Conservation (phyloP, 2,113 vertebrate species). For the Pelusios castaneus region DNA sequence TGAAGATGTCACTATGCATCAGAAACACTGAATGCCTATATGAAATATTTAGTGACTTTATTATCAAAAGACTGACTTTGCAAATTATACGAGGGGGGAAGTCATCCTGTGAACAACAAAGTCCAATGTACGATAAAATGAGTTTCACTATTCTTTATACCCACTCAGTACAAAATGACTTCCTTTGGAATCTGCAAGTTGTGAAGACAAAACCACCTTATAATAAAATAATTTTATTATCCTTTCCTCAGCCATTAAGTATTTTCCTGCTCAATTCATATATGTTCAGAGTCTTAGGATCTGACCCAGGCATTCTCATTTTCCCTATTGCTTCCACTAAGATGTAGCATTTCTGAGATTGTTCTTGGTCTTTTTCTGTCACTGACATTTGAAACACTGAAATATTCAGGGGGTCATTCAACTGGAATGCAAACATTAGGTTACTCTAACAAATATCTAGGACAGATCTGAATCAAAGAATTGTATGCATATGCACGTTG, state of each 20-base stretch:
- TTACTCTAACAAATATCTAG: constrained; percentile 36
- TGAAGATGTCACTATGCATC: not conserved
- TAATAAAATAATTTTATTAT: constrained; percentile 69
- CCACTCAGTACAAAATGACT: constrained; percentile 59
- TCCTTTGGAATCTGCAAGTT: constrained; percentile 60
- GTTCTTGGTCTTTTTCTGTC: constrained; percentile 57
- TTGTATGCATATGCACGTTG: not conserved
- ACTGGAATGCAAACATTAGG: constrained; percentile 26
- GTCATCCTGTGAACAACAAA: not conserved
- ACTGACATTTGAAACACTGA: constrained; percentile 47
- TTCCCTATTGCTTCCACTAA: constrained; percentile 36
- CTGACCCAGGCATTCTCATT: constrained; percentile 47
- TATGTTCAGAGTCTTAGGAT: constrained; percentile 52
- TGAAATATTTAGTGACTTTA: constrained; percentile 15
- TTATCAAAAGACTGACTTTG: constrained; percentile 55
- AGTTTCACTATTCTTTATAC: constrained; percentile 54
- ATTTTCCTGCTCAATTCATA: constrained; percentile 64
- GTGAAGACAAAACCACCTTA: constrained; percentile 64
- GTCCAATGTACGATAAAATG: constrained; percentile 55
- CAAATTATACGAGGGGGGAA: constrained; percentile 27
- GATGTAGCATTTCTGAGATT: constrained; percentile 37
- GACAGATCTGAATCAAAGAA: constrained; percentile 23
- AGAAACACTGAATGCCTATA: not conserved
- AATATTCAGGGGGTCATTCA: constrained; percentile 41
- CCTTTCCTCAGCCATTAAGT: constrained; percentile 61